Percentiles rank a stretch among this genome's conserved stretches.
Conservation (phyloP, 2,113 vertebrate species). For the Castor canadensis region DNA sequence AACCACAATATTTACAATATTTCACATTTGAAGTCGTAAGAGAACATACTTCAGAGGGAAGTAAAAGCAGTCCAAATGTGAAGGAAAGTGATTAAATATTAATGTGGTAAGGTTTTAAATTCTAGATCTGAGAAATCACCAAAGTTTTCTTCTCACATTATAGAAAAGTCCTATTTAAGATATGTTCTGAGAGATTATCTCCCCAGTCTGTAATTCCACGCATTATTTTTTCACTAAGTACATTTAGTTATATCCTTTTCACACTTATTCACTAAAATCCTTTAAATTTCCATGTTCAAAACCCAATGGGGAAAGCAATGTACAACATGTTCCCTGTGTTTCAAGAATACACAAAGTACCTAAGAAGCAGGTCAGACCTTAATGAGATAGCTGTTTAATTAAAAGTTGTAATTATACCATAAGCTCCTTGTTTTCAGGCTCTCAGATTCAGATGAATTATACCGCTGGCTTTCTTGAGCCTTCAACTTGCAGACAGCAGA, state of each 20-base stretch:
- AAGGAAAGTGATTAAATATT: constrained; percentile 49
- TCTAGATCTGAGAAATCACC: neutral
- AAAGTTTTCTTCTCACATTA: constrained; percentile 13
- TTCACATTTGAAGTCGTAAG: constrained; percentile 32
- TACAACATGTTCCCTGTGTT: neutral
- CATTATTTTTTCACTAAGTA: neutral
- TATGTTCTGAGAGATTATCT: neutral
- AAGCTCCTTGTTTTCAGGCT: too few relatives aligned
- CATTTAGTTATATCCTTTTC: neutral
- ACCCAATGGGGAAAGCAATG: neutral
- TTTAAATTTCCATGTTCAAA: constrained; percentile 19
- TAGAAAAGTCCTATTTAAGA: constrained; percentile 9
- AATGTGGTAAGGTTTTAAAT: constrained; percentile 3
- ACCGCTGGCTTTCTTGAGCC: neutral
- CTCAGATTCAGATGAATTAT: neutral
- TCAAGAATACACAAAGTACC: neutral
- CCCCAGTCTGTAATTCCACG: neutral
- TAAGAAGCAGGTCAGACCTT: neutral
- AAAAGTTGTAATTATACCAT: too few relatives aligned
- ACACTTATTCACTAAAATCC: constrained; percentile 6
- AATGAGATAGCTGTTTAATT: neutral
- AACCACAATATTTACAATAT: constrained; percentile 41
- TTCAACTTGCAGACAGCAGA: neutral
- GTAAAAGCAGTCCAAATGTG: constrained; percentile 8
- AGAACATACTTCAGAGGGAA: neutral